phyloP scores from a whole-genome alignment of 2,888 invertebrate genomes.

The Tromatobia lineatoria region DNA sequence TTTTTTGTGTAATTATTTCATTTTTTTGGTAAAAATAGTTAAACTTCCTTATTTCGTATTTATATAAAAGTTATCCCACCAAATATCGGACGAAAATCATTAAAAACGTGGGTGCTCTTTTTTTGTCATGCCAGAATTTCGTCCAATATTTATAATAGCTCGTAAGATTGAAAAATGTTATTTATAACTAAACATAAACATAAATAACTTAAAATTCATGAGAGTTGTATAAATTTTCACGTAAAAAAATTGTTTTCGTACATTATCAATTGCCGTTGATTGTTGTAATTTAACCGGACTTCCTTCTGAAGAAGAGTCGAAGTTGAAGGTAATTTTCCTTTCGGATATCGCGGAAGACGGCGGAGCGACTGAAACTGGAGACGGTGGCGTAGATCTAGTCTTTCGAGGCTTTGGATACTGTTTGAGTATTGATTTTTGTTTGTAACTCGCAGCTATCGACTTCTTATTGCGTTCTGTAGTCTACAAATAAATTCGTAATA shows the following conservation, averaged over 20 bases:
- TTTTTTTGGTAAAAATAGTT: too few species aligned
- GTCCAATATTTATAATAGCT: too few species aligned
- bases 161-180: too few species aligned
- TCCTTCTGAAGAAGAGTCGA: conserved; percentile 46
- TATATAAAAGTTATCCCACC: too few species aligned
- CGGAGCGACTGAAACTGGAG: conserved; percentile 11
- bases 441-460: conserved; percentile 5
- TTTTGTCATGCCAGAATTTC: too few species aligned
- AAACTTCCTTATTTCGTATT: too few species aligned
- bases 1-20: too few species aligned
- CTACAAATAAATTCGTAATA: conserved; percentile 23
- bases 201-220: too few species aligned
- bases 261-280: background rate
- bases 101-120: too few species aligned
- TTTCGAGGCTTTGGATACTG: conserved; percentile 31
- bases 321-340: conserved; percentile 51
- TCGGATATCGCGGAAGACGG: background rate
- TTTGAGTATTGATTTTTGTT: conserved; percentile 62
- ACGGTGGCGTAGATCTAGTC: conserved; percentile 50
- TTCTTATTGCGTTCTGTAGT: conserved; percentile 28
- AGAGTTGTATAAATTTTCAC: too few species aligned
- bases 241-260: background rate
- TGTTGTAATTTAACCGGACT: conserved; percentile 50
- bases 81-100: too few species aligned
- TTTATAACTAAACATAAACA: too few species aligned